phyloP scores from a whole-genome alignment of 2,113 vertebrate genomes.

The Cyrtonyx montezumae region DNA sequence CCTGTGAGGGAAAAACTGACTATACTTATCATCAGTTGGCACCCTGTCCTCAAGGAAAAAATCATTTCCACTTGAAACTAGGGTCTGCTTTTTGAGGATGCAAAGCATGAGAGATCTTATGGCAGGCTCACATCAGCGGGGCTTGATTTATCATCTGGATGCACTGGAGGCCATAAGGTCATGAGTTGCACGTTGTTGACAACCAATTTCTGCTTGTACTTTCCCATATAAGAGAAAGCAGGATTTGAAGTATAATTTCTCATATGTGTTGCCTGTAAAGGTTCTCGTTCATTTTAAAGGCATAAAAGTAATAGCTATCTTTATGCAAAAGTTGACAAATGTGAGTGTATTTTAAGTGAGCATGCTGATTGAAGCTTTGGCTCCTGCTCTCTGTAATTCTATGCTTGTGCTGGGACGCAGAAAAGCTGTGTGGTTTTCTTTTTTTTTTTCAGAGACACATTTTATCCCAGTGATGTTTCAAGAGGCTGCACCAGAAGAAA shows the following conservation, averaged over 20 bases:
- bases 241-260: not conserved
- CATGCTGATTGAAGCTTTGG: not conserved
- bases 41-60: not conserved
- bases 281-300: not conserved
- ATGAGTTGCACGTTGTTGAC: fast-evolving
- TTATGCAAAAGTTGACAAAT: not conserved
- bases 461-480: constrained; percentile 20
- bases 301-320: not conserved
- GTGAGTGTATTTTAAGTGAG: constrained; percentile 32
- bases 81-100: not conserved
- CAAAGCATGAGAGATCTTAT: not conserved
- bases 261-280: not conserved
- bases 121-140: fast-evolving
- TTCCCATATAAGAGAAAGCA: not conserved
- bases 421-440: not conserved
- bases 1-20: not conserved
- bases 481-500: constrained; percentile 4
- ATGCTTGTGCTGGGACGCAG: not conserved
- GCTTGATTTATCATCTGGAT: not conserved
- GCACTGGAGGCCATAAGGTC: not conserved
- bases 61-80: not conserved
- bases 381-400: constrained; percentile 22
- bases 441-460: not conserved
- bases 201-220: not conserved
- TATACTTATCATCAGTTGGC: not conserved